Evolutionary conservation across 1,140 invertebrate species (phyloP).

Genomic region (Acyrthosiphon pisum): DNA sequence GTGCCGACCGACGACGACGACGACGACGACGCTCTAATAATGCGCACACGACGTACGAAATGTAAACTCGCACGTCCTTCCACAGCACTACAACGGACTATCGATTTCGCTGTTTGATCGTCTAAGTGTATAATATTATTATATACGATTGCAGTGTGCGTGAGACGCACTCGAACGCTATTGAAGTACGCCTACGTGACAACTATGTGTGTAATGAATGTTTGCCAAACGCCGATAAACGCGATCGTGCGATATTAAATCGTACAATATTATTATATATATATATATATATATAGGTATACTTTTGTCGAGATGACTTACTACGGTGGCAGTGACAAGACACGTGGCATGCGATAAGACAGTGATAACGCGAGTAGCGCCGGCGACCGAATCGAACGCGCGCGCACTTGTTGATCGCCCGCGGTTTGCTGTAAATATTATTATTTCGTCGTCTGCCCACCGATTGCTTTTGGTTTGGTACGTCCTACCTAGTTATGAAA

Average conservation of each 20-base stretch:
- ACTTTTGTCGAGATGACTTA: neutral
- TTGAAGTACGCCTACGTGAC: neutral
- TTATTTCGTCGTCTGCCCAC: neutral
- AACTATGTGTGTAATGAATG: neutral
- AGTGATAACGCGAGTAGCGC: neutral
- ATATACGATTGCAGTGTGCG: neutral
- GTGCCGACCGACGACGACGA: neutral
- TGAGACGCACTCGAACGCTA: neutral
- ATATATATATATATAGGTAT: too few relatives aligned
- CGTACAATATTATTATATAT: neutral
- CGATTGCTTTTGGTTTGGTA: neutral
- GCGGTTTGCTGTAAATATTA: neutral
- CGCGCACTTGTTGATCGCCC: neutral
- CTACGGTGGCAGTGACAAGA: neutral
- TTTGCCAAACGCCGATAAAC: neutral
- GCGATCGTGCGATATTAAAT: neutral
- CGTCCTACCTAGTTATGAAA: neutral
- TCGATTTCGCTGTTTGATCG: neutral
- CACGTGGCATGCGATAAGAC: too few relatives aligned
- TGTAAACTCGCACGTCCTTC: neutral
- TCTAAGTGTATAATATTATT: neutral
- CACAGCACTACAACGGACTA: neutral
- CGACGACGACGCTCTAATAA: neutral
- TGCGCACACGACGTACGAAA: neutral
- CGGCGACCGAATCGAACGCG: neutral